Evolutionary conservation across 2,797 vertebrate species (phyloP).

Genomic region (Mormyrops attenuatus): DNA sequence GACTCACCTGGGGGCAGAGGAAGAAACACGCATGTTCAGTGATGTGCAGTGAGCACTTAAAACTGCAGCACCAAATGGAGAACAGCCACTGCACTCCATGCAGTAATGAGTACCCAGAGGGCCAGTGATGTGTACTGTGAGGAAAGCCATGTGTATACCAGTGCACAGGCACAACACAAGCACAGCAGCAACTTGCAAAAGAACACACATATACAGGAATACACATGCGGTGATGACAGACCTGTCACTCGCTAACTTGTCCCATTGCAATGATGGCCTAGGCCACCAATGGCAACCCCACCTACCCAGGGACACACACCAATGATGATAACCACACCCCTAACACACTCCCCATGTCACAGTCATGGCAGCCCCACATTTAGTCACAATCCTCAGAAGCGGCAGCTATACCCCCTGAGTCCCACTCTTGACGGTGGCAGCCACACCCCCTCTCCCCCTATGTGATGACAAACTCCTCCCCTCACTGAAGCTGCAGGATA

Average conservation of each 20-base stretch:
- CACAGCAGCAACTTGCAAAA: not conserved
- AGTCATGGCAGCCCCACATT: not conserved
- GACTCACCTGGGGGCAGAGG: conserved; percentile 61
- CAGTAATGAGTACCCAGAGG: not conserved
- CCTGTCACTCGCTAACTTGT: not conserved
- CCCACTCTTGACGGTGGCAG: not conserved
- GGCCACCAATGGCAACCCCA: not conserved
- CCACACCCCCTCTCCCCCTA: not conserved
- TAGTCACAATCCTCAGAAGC: not conserved
- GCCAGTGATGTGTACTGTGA: not conserved
- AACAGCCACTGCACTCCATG: not conserved
- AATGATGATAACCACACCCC: not conserved
- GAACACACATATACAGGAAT: not conserved
- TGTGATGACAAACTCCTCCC: not conserved
- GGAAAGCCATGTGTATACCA: not conserved
- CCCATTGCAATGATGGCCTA: not conserved
- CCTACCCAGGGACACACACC: not conserved
- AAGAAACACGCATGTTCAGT: not conserved
- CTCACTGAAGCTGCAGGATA: not conserved
- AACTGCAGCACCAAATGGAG: not conserved
- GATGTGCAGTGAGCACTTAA: not conserved
- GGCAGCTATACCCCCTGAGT: not conserved
- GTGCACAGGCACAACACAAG: not conserved
- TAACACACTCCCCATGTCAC: not conserved
- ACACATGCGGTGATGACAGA: not conserved